These are phyloP conservation scores for Alaudala cheleensis DNA, from an alignment of 2,113 vertebrate genomes.

Conservation along the genomic window DNA sequence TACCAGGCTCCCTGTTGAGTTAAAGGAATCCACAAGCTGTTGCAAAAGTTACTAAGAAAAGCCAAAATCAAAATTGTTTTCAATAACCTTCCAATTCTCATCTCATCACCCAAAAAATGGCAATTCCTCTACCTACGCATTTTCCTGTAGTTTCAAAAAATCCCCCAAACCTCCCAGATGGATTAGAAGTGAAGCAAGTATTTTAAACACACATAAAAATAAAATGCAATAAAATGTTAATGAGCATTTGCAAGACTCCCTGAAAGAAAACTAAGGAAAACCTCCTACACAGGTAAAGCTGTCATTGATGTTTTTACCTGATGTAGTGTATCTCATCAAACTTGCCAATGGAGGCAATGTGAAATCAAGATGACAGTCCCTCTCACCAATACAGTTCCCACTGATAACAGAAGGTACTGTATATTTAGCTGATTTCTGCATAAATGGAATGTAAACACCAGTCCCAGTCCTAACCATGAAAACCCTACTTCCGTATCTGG, in stretches of 20 bases:
- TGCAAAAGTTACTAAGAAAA: not conserved
- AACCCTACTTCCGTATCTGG: not conserved
- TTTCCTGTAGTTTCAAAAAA: not conserved
- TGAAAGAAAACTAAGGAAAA: not conserved
- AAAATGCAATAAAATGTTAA: not conserved
- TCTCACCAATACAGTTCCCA: not conserved
- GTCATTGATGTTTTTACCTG: not conserved
- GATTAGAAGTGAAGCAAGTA: not conserved
- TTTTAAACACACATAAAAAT: not conserved
- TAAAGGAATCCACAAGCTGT: not conserved
- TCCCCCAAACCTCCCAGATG: accelerated
- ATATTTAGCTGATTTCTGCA: not conserved
- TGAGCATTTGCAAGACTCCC: not conserved
- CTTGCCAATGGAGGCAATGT: not conserved
- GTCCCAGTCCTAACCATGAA: not conserved
- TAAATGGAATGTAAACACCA: not conserved
- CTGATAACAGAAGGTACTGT: not conserved
- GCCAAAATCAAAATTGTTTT: not conserved
- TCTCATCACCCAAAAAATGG: not conserved
- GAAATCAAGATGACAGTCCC: not conserved
- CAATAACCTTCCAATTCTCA: not conserved
- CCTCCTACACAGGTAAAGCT: not conserved
- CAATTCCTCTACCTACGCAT: not conserved
- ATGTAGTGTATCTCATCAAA: accelerated
- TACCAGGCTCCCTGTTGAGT: not conserved